Percentiles rank a stretch among this genome's conserved stretches.
These are phyloP conservation scores for Microhierax caerulescens DNA, from an alignment of 2,797 vertebrate species.

Conservation along the genomic window DNA sequence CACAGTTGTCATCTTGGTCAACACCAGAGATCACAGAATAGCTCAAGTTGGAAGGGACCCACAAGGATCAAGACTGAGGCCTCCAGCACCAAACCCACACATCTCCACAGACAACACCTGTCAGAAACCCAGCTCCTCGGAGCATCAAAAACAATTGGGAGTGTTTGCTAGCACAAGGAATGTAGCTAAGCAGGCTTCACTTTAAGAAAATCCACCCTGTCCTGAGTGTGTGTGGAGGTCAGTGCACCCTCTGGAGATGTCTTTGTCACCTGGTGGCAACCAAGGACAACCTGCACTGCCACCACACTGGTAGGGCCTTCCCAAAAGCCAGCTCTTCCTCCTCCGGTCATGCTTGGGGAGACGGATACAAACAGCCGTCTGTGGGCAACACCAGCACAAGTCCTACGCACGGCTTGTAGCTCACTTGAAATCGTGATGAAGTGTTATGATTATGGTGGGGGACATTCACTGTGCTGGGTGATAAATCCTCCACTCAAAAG, in stretches of 20 bases:
- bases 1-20: background rate
- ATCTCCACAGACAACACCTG: background rate
- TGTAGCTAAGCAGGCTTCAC: background rate
- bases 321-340: background rate
- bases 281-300: background rate
- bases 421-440: background rate
- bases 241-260: background rate
- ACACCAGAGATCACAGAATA: background rate
- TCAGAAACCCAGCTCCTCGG: background rate
- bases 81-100: background rate
- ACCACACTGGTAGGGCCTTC: background rate
- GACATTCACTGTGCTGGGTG: background rate
- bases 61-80: background rate
- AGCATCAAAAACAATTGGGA: background rate
- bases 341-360: background rate
- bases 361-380: background rate
- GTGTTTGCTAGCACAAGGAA: background rate
- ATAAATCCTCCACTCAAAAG: background rate
- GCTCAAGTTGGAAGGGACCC: background rate
- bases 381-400: background rate
- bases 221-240: background rate
- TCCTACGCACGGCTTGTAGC: rapidly evolving
- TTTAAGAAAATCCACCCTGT: background rate
- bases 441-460: background rate
- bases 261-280: background rate